Evolutionary conservation across 2,797 vertebrate species (phyloP).

Genomic region (Chiloscyllium punctatum): DNA sequence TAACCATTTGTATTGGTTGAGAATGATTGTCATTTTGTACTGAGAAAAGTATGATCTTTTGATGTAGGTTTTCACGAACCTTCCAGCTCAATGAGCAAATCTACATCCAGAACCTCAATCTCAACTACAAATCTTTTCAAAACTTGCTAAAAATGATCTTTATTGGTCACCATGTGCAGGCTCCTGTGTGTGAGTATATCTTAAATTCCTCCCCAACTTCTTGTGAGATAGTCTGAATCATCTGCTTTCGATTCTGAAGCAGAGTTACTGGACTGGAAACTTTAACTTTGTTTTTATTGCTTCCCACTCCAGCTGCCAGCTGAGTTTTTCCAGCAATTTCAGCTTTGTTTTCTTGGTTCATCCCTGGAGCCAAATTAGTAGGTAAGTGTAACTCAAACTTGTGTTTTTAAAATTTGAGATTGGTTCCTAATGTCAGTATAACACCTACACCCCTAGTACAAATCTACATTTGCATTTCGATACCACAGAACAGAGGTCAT

Average conservation of each 20-base stretch:
- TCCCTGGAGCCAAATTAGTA: background rate
- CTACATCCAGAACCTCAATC: no score
- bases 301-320: no score
- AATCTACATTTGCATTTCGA: background rate
- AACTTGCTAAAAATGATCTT: background rate
- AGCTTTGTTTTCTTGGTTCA: no score
- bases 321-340: no score
- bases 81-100: no score
- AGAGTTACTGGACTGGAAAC: no score
- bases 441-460: no score
- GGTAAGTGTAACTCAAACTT: background rate
- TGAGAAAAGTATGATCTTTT: no score
- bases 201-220: background rate
- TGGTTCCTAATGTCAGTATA: background rate
- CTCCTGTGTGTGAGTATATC: background rate
- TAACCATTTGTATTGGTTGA: background rate
- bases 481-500: background rate
- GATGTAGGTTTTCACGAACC: no score
- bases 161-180: background rate
- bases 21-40: background rate
- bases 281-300: no score
- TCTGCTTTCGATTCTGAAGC: background rate
- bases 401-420: background rate
- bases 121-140: no score
- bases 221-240: background rate